Base-by-base conservation (phyloP, 2,888 invertebrate genomes). In the Tricholauxania praeusta region DNA sequence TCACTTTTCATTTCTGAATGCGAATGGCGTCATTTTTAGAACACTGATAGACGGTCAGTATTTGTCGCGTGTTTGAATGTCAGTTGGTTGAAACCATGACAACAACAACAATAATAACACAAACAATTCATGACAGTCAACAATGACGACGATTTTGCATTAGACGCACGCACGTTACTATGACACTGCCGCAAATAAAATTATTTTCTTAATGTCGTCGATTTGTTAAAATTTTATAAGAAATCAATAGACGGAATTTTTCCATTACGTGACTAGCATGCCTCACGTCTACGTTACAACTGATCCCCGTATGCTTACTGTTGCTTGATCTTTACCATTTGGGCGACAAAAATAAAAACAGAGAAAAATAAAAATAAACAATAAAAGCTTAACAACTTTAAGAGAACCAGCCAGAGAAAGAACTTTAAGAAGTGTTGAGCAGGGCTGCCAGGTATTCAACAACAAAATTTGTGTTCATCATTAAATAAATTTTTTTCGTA, bases 11-110 rank as follows among this genome's bases (percentile, higher is more conserved):
- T 39, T 39, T 10, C 39, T 10, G 22, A 57, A 64, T 53, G 57
- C 63, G 47, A 5, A 55, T 71, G 64, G 71, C 71, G 69, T 70
- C 69, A 70, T 70, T 70, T 59, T 28, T 52, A 51, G 51, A 64
- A 49, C 63, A 39, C 39, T 39, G 39, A 39, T 10, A 39, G 39
- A 10, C 4, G 10, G 39, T 39, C 39, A 39, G 39, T 39, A 39
- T 10, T 39, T 39, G 39, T 39, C 39, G 39, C 39, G 28, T 28
- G 28, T 28, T 28, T 28, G 28, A 28, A 39, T 39, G 39, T 39
- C 39, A 39, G 39, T 39, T 39, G 39, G 39, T 39, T 39, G 39
- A 7, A 39, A 39, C 39, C 64, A 71, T 64, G 28, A 64, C 28
- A 71, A 53, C 64, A 22, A 71, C 55, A 53, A 71, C 71, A 64